A percentile compares a stretch with the other conserved stretches of the same genome.
These are phyloP conservation scores for Poeciliopsis paucimaculata DNA, from an alignment of 2,797 vertebrate species.

Conservation along the genomic window DNA sequence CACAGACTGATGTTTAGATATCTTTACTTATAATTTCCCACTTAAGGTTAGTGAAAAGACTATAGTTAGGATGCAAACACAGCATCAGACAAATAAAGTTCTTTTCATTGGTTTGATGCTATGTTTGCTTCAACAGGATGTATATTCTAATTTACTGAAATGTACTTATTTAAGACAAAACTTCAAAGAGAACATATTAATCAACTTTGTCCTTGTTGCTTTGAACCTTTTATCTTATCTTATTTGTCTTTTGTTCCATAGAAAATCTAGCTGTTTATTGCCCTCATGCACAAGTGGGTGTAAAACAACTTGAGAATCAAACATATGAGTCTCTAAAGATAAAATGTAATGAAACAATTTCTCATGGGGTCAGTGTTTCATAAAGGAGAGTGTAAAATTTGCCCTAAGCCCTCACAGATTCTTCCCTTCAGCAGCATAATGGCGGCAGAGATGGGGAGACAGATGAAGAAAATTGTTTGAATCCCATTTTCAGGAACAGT, in stretches of 20 bases:
- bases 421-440: slow-evolving; percentile 42
- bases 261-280: not conserved
- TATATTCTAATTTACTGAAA: not conserved
- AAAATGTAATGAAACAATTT: slow-evolving; percentile 42
- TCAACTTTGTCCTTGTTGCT: not conserved
- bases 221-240: not conserved
- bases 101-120: too few species aligned
- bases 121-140: not conserved
- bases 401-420: slow-evolving; percentile 36
- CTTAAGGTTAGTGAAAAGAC: not conserved
- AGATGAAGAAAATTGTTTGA: slow-evolving; percentile 61
- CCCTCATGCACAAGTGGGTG: slow-evolving; percentile 19
- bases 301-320: not conserved
- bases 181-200: not conserved
- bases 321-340: slow-evolving; percentile 38
- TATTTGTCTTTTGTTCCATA: not conserved
- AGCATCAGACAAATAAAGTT: not conserved
- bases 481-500: slow-evolving; percentile 61
- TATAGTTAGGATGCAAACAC: not conserved
- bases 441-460: slow-evolving; percentile 40
- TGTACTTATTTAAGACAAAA: not conserved
- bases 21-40: not conserved
- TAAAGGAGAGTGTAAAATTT: slow-evolving; percentile 33
- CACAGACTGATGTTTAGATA: not conserved
- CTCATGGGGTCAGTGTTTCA: slow-evolving; percentile 50